phyloP scores from a whole-genome alignment of 1,140 invertebrate species.

The Notospermus geniculatus region DNA sequence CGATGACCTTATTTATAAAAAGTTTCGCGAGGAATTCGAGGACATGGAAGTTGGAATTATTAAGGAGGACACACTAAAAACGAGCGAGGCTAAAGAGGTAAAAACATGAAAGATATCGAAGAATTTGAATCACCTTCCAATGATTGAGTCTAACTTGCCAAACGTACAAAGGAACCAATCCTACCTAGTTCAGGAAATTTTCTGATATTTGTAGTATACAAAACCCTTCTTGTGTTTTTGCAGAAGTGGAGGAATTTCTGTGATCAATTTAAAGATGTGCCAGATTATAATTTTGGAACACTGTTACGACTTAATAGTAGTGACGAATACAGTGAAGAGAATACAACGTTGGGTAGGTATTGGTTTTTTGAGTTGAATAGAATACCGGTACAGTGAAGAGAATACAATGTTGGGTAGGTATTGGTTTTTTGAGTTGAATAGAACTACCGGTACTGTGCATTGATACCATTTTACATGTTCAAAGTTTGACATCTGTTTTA shows the following conservation, averaged over 20 bases:
- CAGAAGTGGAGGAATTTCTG: slow-evolving; percentile 87
- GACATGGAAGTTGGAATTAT: slow-evolving; percentile 74
- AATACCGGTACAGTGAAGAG: slow-evolving; percentile 80
- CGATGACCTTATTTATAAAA: slow-evolving; percentile 84
- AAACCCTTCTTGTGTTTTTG: slow-evolving; percentile 20
- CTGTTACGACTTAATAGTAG: slow-evolving; percentile 75
- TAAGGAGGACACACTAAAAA: slow-evolving; percentile 83
- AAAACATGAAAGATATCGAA: slow-evolving; percentile 11
- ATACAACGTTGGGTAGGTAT: slow-evolving; percentile 71
- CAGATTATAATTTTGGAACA: slow-evolving; percentile 94
- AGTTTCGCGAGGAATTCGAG: slow-evolving; percentile 83
- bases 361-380: background rate
- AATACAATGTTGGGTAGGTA: slow-evolving; percentile 75
- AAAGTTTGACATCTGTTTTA: no score
- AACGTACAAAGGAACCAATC: background rate
- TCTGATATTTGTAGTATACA: no score
- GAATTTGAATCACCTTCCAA: background rate
- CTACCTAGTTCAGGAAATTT: slow-evolving; percentile 3
- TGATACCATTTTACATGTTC: no score
- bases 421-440: background rate
- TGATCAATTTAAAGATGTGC: slow-evolving; percentile 82
- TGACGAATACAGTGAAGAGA: slow-evolving; percentile 80
- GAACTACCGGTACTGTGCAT: no score
- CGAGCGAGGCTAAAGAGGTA: slow-evolving; percentile 70
- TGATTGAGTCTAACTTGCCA: background rate